Evolutionary conservation across 2,113 vertebrate species (phyloP), one percentile per base, ranked within the genome.

Genomic region (Podarcis raffonei): DNA sequence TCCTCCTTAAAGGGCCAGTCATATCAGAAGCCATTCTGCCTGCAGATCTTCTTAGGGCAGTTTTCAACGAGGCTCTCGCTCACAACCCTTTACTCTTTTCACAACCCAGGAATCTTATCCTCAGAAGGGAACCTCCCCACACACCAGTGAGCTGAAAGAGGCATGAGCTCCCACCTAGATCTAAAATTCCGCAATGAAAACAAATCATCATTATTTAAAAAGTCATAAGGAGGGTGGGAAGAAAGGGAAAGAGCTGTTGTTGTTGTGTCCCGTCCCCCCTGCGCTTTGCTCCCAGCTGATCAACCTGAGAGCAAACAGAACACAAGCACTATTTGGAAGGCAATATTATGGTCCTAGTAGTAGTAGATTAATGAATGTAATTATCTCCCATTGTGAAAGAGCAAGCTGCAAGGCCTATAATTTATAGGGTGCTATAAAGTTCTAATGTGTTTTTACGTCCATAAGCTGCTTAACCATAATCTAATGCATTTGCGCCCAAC

Each of bases 361-460:
- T 93, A 95, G 95, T 96, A 97, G 96, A 97, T 97, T 97, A 97
- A 97, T 97, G 96, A 97, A 97, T 92, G 95, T 97, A 97, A 97
- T 97, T 97, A 97, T 93, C 95, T 96, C 95, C 93, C 95, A 95
- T 91, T 94, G 96, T 94, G 94, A 95, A 94, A 94, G 95, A 74
- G 93, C 96, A 96, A 94, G 91, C 96, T 25, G 48, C 95, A 97
- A 96, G 95, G 96, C 95, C 96, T 94, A 84, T 97, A 97, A 97
- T 97, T 97, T 97, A 97, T 97, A 95, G 96, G 90, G 85, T 84
- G 91, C 96, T 95, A 95, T 97, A 96, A 96, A 97, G 96, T 97
- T 96, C 96, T 97, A 97, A 97, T 96, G 96, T 96, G 96, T 96
- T 97, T 97, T 97, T 96, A 96, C 96, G 96, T 97, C 96, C 96